A percentile compares a stretch with the other conserved stretches of the same genome.
These are phyloP conservation scores for Porites rus DNA, from an alignment of 92 coral and sea anemone genomes.

Conservation along the genomic window DNA sequence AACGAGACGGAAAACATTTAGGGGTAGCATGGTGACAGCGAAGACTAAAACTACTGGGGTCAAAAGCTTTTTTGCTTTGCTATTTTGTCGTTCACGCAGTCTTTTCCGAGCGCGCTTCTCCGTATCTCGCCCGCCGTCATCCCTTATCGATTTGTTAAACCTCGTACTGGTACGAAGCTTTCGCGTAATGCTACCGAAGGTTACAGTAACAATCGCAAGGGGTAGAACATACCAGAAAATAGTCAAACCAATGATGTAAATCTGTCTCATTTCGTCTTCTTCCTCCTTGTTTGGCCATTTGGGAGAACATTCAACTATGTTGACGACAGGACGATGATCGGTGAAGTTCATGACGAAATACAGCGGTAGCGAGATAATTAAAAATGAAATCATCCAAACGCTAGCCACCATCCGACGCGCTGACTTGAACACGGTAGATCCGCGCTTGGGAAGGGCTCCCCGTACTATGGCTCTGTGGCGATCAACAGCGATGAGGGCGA, in stretches of 20 bases:
- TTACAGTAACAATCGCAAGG: constrained; percentile 49
- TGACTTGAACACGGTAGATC: constrained; percentile 51
- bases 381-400: constrained; percentile 68
- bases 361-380: constrained; percentile 65
- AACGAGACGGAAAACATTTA: constrained; percentile 45
- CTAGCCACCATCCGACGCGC: constrained; percentile 58
- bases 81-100: constrained; percentile 48
- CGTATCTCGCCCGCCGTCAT: constrained; percentile 1
- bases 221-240: constrained; percentile 79
- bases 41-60: constrained; percentile 71
- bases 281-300: constrained; percentile 65
- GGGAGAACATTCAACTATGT: constrained; percentile 54
- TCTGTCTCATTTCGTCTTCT: constrained; percentile 53
- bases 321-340: constrained; percentile 21
- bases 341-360: constrained; percentile 64
- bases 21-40: constrained; percentile 67
- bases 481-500: constrained; percentile 76
- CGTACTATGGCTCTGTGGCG: constrained; percentile 77
- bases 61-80: constrained; percentile 66
- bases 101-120: constrained; percentile 13
- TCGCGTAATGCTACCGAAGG: constrained; percentile 54
- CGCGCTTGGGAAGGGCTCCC: constrained; percentile 39
- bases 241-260: constrained; percentile 54
- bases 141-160: constrained; percentile 57
- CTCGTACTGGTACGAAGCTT: constrained; percentile 55